Conservation (phyloP, 2,888 invertebrate species). For the Eupithecia tripunctaria region DNA sequence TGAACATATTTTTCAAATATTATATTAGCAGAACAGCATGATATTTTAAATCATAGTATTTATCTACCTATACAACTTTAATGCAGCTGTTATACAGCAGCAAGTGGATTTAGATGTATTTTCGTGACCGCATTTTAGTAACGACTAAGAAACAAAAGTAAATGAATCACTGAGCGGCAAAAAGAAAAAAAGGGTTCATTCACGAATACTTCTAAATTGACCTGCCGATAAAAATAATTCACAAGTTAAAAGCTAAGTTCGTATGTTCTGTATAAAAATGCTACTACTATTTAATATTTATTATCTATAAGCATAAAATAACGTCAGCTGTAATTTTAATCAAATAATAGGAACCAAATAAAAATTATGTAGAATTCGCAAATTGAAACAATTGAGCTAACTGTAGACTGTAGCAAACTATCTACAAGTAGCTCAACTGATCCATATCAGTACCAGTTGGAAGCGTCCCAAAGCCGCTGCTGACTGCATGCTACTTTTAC, state of each 20-base stretch:
- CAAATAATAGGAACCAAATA: too few relatives aligned
- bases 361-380: too few relatives aligned
- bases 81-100: background rate
- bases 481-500: background rate
- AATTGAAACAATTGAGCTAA: too few relatives aligned
- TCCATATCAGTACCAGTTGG: too few relatives aligned
- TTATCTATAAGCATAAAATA: background rate
- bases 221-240: background rate
- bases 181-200: background rate
- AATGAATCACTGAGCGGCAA: background rate
- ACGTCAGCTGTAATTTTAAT: too few relatives aligned
- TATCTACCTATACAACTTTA: background rate
- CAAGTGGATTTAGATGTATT: background rate
- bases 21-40: background rate
- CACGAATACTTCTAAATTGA: background rate
- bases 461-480: too few relatives aligned
- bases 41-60: background rate
- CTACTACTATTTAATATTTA: background rate
- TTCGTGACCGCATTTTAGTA: background rate
- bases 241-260: background rate
- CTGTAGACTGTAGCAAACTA: too few relatives aligned
- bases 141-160: background rate
- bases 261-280: background rate
- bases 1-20: background rate
- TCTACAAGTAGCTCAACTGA: too few relatives aligned